Percentiles rank a stretch among this genome's conserved stretches.
These are phyloP conservation scores for Anarsia innoxiella DNA, from an alignment of 2,888 invertebrate genomes.

Conservation along the genomic window DNA sequence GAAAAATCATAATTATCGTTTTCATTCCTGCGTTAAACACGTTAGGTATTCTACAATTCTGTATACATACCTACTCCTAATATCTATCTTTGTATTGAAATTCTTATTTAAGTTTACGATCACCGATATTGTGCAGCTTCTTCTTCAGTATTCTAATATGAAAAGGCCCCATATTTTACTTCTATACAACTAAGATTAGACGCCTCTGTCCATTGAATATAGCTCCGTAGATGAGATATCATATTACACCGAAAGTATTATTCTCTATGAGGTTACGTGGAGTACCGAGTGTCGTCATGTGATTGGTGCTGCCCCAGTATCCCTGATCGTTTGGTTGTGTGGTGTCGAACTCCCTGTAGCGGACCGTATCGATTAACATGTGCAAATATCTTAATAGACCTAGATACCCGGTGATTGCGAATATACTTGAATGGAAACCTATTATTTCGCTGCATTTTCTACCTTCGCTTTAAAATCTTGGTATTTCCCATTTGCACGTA, in stretches of 20 bases:
- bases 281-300: conserved; percentile 56
- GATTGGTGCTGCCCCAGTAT: conserved; percentile 72
- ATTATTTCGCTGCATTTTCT: conserved; percentile 46
- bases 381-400: conserved; percentile 31
- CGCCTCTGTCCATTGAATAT: too few relatives aligned
- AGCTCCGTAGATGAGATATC: too few relatives aligned
- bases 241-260: background rate
- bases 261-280: conserved; percentile 62
- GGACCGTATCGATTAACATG: conserved; percentile 38
- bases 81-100: too few relatives aligned
- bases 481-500: conserved; percentile 39
- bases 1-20: too few relatives aligned
- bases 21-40: too few relatives aligned
- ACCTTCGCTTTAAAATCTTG: conserved; percentile 43
- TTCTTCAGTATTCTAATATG: too few relatives aligned
- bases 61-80: too few relatives aligned
- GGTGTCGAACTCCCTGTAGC: conserved; percentile 56
- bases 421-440: conserved; percentile 40
- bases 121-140: background rate
- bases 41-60: too few relatives aligned
- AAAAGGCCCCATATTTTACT: too few relatives aligned
- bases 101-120: too few relatives aligned
- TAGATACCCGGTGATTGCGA: conserved; percentile 51
- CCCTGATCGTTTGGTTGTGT: conserved; percentile 57
- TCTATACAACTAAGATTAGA: too few relatives aligned